Base-by-base conservation (phyloP, 2,113 vertebrate species). In the Arothron firmamentum region DNA sequence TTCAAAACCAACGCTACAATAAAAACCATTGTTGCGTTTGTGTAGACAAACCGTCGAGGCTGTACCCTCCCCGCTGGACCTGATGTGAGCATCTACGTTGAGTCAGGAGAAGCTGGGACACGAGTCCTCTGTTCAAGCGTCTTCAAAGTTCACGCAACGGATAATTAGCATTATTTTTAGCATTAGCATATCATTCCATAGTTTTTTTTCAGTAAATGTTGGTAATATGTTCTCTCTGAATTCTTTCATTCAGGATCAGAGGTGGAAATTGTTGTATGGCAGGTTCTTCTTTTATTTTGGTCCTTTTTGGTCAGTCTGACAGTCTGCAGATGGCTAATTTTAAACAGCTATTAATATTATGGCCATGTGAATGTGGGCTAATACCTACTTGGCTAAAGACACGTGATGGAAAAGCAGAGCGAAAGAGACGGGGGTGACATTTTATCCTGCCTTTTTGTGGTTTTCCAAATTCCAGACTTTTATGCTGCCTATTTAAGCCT, bases 1-100 rank as follows among this genome's bases (percentile, higher is more conserved):
- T 59, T 14, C 52, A 61, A 28, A 85, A 72, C 79, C 83, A 82
- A 71, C 31, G 14, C 41, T 20, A 87, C 79, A 85, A 85, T 88
- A 86, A 81, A 86, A 88, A 70, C 65, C 79, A 83, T 85, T 79
- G 79, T 87, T 81, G 69, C 56, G 25, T 84, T 85, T 81, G 79
- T 85, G 87, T 79, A 73, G 79, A 75, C 63, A 60, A 50, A 23
- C 52, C 19, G 7, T 84, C 82, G 75, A 85, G 82, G 28, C 52
- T 51, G 21, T 25, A 55, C 69, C 69, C 74, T 63, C 71, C 68
- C 51, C 57, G 72, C 63, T 67, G 54, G 62, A 67, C 51, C 67
- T 74, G 83, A 66, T 67, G 74, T 77, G 69, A 69, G 52, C 78
- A 76, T 70, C 73, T 79, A 65, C 78, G 85, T 82, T 82, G 82